These are phyloP conservation scores for Polyploca ridens DNA, from an alignment of 2,888 invertebrate genomes.

Conservation along the genomic window DNA sequence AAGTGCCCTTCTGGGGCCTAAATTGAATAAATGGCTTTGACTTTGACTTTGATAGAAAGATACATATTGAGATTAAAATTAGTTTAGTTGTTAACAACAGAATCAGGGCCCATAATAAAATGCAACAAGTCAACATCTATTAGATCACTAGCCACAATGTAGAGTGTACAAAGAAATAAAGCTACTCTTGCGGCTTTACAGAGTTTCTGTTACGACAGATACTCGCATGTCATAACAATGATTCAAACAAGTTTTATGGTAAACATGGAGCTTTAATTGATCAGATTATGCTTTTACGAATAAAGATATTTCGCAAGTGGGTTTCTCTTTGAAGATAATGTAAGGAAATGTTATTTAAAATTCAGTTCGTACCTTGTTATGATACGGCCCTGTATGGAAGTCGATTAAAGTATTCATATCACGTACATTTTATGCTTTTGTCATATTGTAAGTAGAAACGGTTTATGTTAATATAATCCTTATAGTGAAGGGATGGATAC, in stretches of 20 bases:
- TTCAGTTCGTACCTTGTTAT: conserved; percentile 67
- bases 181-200: background rate
- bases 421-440: conserved; percentile 66
- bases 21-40: too few relatives aligned
- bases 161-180: background rate
- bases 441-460: conserved; percentile 44
- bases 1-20: too few relatives aligned
- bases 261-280: conserved; percentile 12
- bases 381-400: conserved; percentile 52
- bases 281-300: conserved; percentile 11
- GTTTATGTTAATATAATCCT: background rate
- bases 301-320: conserved; percentile 26
- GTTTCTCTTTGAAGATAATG: conserved; percentile 45
- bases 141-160: background rate
- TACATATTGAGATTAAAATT: too few relatives aligned
- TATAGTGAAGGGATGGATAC: too few relatives aligned
- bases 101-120: too few relatives aligned
- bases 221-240: background rate
- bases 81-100: too few relatives aligned
- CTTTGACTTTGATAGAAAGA: too few relatives aligned
- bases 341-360: conserved; percentile 59
- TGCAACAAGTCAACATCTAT: background rate
- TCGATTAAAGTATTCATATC: conserved; percentile 63
- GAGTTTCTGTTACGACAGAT: conserved; percentile 3
- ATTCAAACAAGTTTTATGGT: conserved; percentile 7